Base-by-base conservation (phyloP, 1,140 invertebrate species). In the Apolygus lucorum region DNA sequence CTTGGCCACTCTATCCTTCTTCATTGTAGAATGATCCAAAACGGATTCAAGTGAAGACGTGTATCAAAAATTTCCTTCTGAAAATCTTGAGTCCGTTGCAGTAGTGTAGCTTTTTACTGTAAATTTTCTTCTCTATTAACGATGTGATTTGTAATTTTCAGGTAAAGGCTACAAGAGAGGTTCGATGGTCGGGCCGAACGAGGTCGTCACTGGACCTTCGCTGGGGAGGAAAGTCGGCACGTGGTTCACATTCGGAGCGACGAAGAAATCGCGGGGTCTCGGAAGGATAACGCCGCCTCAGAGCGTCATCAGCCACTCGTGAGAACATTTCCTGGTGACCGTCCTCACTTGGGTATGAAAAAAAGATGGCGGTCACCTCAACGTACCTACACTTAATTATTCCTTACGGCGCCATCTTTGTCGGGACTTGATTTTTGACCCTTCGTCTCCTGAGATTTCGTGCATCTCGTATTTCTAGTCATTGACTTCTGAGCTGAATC, bases 161-260 rank as follows among this genome's bases (percentile, higher is more conserved):
- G 82, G 77, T 63, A 83, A 83, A 75, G 78, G 77, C 2, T 83
- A 83, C 71, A 84, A 84, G 74, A 75, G 80, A 29, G 80, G 81
- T 29, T 65, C 25, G 8, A 65, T 24, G 52, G 66, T 65, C 28
- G 52, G 26, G n/a, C 63, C 42, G 17, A 49, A 63, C 25, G 66
- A 34, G 1, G 52, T 70, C 42, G 52, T 70, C 42, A 63, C 69
- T 1, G 63, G 82, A 22, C 81, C 83, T 72, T 83, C 82, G 24
- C 73, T 85, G 59, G 83, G 84, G 28, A 78, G 83, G 25, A 84
- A 84, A 76, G 82, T 85, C 62, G 83, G 83, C 24, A 84, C 82
- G 0, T 85, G 84, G 84, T 85, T 85, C 71, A 84, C 79, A 26
- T 84, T 85, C 72, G 82, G 83, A 29, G 81, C 79, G 69, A 81